Evolutionary conservation across 2,113 vertebrate genomes (phyloP), one percentile per base, ranked within the genome.

Genomic region (pig (Sus scrofa)): DNA sequence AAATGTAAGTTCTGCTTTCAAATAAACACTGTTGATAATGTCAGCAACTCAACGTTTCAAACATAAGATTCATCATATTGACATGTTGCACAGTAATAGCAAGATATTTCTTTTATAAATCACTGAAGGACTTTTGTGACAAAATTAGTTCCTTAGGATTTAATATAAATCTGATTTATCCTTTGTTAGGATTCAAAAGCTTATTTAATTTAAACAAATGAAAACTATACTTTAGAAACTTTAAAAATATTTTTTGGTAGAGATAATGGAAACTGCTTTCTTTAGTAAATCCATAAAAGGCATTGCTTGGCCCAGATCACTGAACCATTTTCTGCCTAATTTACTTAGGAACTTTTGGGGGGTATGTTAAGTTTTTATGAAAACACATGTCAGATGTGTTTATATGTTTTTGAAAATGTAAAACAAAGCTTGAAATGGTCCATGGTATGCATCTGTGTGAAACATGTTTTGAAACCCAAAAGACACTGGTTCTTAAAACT

Each of bases 281-380:
- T 94, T 97, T 98, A 96, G 85, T 96, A 98, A 96, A 97, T 88
- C 98, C 98, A 98, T 98, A 99, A 98, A 99, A 99, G 98, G 98
- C 95, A 98, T 96, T 60, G 94, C 71, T 97, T 96, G 97, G 93
- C 85, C 68, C 34, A 82, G 97, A 97, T 96, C 74, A 88, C 87
- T 74, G 75, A 94, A 96, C 95, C 89, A 18, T 96, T 95, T 97
- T 88, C 92, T 97, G 81, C 92, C 92, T 87, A 94, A 89, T 95
- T 87, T 95, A 96, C 82, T 82, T 60, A 60, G 94, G 96, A 89
- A 83, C 34, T 70, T 94, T 96, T 82, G 37, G 26, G 16, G 30
- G 97, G 54, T 94, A 93, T 86, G 62, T 86, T 93, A 96, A 95
- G 18, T 56, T 63, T 83, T 98, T 93, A 96, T 73, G 15, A 87